Conservation (phyloP, 2,113 vertebrate genomes). For the Cacatua alba region DNA sequence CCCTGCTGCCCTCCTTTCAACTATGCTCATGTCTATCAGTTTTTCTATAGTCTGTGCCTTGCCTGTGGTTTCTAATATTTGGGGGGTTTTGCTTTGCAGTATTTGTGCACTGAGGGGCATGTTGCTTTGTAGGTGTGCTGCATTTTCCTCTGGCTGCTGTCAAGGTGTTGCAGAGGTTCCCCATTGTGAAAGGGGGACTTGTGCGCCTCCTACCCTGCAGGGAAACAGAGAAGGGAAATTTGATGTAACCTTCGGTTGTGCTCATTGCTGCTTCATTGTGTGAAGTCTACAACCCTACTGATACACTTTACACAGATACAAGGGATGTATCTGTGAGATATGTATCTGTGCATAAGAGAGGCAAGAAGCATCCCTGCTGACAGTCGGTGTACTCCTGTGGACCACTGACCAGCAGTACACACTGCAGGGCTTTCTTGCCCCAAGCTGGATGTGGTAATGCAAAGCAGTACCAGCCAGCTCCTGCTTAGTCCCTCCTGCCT, state of each 20-base stretch:
- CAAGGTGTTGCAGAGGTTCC: neutral
- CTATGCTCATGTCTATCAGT: neutral
- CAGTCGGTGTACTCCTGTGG: rapidly evolving
- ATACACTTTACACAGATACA: rapidly evolving
- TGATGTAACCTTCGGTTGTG: neutral
- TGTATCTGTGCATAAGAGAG: neutral
- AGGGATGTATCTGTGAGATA: neutral
- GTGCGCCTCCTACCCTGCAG: neutral
- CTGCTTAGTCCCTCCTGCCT: neutral
- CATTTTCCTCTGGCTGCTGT: neutral
- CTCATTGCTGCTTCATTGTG: neutral
- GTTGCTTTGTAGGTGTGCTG: neutral
- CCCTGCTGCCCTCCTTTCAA: neutral
- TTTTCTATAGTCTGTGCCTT: neutral
- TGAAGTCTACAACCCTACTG: rapidly evolving
- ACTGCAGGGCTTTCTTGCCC: neutral
- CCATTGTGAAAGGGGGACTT: neutral
- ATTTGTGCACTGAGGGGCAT: neutral
- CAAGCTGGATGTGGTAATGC: neutral
- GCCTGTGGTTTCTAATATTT: neutral
- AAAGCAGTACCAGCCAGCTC: neutral
- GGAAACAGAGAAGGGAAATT: neutral
- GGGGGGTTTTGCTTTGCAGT: neutral
- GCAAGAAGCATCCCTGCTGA: neutral
- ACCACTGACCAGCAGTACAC: rapidly evolving